Evolutionary conservation across 1,140 invertebrate genomes (phyloP).

Genomic region (Euglossa dilemma): DNA sequence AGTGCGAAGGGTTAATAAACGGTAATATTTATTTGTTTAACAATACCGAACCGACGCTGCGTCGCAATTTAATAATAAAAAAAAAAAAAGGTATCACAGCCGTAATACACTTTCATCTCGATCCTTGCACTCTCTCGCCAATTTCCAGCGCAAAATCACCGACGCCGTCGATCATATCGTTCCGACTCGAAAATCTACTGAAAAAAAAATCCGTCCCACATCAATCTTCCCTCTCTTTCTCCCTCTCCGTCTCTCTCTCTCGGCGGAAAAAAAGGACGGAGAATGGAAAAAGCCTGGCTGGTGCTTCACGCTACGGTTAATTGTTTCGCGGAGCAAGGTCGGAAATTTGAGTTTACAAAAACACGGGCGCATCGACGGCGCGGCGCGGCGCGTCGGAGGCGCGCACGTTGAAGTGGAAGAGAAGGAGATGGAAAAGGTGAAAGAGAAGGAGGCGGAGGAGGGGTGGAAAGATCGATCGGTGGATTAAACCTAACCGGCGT

Average conservation of each 20-base stretch:
- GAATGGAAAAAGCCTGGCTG: not conserved
- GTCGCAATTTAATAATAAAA: not conserved
- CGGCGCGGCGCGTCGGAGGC: not conserved
- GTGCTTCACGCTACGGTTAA: conserved; percentile 35
- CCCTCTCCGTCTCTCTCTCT: too few relatives aligned
- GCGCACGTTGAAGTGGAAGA: too few relatives aligned
- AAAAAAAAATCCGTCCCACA: not conserved
- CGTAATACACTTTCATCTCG: not conserved
- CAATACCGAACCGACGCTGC: too few relatives aligned
- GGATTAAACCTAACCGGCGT: conserved; percentile 65
- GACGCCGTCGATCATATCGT: not conserved
- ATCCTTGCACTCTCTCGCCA: not conserved
- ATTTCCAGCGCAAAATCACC: not conserved
- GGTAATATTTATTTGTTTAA: too few relatives aligned
- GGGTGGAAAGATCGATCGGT: conserved; percentile 35
- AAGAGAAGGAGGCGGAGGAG: too few relatives aligned
- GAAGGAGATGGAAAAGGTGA: not conserved
- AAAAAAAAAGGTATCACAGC: not conserved
- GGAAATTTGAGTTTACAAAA: conserved; percentile 41
- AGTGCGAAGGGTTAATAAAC: too few relatives aligned
- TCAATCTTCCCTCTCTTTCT: too few relatives aligned
- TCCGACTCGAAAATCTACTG: not conserved
- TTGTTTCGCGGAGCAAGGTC: conserved; percentile 31
- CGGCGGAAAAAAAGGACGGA: not conserved
- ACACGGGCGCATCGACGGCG: not conserved